Evolutionary conservation across 2,888 invertebrate genomes (phyloP), one percentile per base, ranked within the genome.

Genomic region (Lasioglossum oenotherae): DNA sequence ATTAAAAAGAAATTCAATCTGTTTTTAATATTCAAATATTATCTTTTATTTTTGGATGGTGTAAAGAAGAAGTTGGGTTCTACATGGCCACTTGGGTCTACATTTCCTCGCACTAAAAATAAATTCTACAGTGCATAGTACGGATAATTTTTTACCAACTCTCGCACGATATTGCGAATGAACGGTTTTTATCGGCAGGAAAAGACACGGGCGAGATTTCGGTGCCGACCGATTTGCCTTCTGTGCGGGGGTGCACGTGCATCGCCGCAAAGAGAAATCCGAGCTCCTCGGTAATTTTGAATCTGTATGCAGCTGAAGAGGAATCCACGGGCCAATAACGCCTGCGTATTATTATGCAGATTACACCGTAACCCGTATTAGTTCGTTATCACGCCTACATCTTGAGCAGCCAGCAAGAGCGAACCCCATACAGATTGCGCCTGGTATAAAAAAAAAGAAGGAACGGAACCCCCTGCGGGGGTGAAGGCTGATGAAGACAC

Each of bases 291-390:
- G 92, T 94, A 95, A 95, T 95, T 94, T 94, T 93, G 94, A 94
- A 95, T 95, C 94, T 94, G 94, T 94, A 95, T 95, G 94, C 95
- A 92, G 88, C 91, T 87, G 91, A 88, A 88, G 90, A 93, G 93
- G 91, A 94, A 93, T 93, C 93, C 93, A 91, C 92, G 88, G 92
- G 90, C 92, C 93, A 94, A 93, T 94, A 94, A 94, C 92, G 92
- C 91, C 84, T 89, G 89, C 89, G 93, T 91, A 94, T 95, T 95
- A 94, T 95, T 93, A 95, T 95, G 95, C 94, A 95, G 93, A 95
- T 95, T 94, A 93, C 92, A 92, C 91, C 90, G 94, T 93, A 94
- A 94, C 93, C 93, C 92, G 93, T 94, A 94, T 94, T 94, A 94
- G 94, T 94, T 94, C 93, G 93, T 93, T 95, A 95, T 94, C 94